Evolutionary conservation across 2,113 vertebrate species (phyloP), one percentile per base, ranked within the genome.

Genomic region (Hippoglossus stenolepis): DNA sequence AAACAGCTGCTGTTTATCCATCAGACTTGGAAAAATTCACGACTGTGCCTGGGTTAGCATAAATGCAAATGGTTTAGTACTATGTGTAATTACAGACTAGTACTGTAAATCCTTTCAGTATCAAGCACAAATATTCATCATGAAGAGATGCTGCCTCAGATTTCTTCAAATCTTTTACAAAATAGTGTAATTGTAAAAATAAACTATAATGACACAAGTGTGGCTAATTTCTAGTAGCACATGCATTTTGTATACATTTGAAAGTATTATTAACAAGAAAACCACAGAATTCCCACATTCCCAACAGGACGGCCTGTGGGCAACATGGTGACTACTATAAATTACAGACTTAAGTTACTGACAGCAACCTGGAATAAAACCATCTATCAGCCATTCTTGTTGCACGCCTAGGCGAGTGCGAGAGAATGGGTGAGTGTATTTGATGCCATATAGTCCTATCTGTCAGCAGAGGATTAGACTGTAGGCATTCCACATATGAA

Each of bases 401-500:
- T 91, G 92, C 86, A 63, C 40, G 70, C 91, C 88, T 90, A 35
- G 49, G 31, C 24, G 21, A 63, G 80, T 71, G 78, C 35, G 79
- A 92, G 85, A 90, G 91, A 94, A 92, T 92, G 92, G 92, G 88
- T 87, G 89, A 94, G 89, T 91, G 93, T 90, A 76, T 94, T 91
- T 85, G 85, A 88, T 94, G 88, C 80, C 90, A 90, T 76, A 93
- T 93, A 93, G 95, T 90, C 88, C 87, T 74, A 89, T 95, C 95
- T 95, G 93, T 96, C 96, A 96, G 84, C 95, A 91, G 76, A 1
- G 94, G 95, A 96, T 96, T 95, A 95, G 86, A 85, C 85, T 15
- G 72, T 85, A 87, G 77, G 78, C 94, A 95, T 96, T 95, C 93
- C 94, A 89, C 73, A 85, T 89, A 89, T 87, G 89, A 93, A 95